A percentile compares a stretch with the other conserved stretches of the same genome.
Conservation (phyloP, 2,797 vertebrate species). For the Mycteria americana region DNA sequence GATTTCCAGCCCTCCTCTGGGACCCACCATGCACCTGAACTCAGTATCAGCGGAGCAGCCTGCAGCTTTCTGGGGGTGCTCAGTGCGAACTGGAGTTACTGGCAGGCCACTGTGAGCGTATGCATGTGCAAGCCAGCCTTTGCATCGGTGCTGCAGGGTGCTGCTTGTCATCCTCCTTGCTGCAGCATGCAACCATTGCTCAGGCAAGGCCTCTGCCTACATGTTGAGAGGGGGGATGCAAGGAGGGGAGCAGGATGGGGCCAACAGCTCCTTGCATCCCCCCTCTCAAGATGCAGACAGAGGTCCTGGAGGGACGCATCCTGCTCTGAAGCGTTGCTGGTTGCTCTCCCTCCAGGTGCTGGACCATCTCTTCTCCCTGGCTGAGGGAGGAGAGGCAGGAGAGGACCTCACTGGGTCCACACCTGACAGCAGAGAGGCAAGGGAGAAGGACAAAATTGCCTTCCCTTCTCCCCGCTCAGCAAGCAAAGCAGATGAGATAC, state of each 20-base stretch:
- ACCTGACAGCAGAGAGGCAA: not conserved
- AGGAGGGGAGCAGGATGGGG: not conserved
- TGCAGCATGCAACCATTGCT: fast-evolving
- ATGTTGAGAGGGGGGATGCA: fast-evolving
- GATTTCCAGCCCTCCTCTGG: not conserved
- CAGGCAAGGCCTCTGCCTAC: not conserved
- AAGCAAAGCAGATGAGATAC: not conserved
- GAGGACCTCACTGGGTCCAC: not conserved
- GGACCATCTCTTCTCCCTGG: not conserved
- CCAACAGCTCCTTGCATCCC: not conserved
- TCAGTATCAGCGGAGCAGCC: not conserved
- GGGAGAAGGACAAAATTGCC: not conserved
- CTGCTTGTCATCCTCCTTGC: not conserved
- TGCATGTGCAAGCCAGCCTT: not conserved
- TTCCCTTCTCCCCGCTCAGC: not conserved
- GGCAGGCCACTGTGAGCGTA: fast-evolving
- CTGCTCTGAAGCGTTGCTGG: not conserved
- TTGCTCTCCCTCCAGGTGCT: not conserved
- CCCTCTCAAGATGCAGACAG: not conserved
- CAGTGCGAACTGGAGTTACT: not conserved
- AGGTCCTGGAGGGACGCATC: not conserved
- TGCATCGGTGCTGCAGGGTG: not conserved
- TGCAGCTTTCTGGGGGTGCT: not conserved
- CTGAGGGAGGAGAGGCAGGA: not conserved
- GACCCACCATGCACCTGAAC: not conserved